Base-by-base conservation (phyloP, 2,113 vertebrate species). In the Crotalus helleri region DNA sequence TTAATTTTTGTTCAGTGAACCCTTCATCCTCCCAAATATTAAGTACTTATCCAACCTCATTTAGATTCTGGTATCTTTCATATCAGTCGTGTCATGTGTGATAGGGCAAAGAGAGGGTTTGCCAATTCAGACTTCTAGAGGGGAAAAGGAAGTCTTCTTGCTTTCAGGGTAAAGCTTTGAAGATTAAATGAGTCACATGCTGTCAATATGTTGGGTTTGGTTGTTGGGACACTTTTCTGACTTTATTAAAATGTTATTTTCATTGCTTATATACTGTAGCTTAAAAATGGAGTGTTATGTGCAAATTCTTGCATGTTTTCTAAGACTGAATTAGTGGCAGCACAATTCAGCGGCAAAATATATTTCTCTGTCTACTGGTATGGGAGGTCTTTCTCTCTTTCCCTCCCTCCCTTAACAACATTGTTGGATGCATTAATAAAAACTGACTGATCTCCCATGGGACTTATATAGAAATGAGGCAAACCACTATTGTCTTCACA, bases 151-250 rank as follows among this genome's bases (percentile, higher is more conserved):
- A 4, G 1, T 69, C 49, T 10, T 10, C 8, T 51, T 69, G 12
- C 64, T 96, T 92, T 94, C 90, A 96, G 96, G 92, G 90, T 96
- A 96, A 95, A 93, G 90, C 95, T 97, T 97, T 97, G 96, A 96
- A 97, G 95, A 95, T 96, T 95, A 96, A 97, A 94, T 21, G 95
- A 92, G 93, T 93, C 94, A 95, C 29, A 94, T 93, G 87, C 94
- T 94, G 89, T 94, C 95, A 93, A 89, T 94, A 91, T 57, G 93
- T 89, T 85, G 26, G 13, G 86, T 87, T 87, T 87, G 33, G 15
- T 81, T 39, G 15, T n/a, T n/a, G 39, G 44, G 3, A 44, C 19
- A 44, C 15, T 81, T 85, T 85, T 85, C 7, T 85, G 44, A 24
- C 44, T 46, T 46, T 24, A 91, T 69, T 93, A 85, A 88, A 88